These are phyloP conservation scores for Symphodus melops DNA, from an alignment of 2,113 vertebrate species.

Conservation along the genomic window DNA sequence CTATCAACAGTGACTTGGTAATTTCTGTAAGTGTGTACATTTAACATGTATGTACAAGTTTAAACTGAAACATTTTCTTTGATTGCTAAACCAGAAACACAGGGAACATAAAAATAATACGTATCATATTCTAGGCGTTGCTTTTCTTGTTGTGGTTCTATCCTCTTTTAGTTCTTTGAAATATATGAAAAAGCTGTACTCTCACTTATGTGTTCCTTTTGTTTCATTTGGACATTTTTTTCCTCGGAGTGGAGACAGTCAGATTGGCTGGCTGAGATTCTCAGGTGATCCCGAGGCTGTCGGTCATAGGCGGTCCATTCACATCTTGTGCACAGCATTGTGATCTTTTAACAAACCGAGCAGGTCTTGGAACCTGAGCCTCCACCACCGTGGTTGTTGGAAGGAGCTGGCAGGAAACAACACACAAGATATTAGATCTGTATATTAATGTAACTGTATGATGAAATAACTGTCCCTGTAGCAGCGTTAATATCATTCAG, in stretches of 20 bases:
- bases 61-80: neutral
- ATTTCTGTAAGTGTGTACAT: neutral
- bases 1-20: no score
- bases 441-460: no score
- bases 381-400: constrained; percentile 53
- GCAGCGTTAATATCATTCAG: no score
- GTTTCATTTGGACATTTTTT: constrained; percentile 1
- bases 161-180: neutral
- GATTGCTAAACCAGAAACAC: neutral
- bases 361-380: constrained; percentile 82
- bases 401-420: constrained; percentile 43
- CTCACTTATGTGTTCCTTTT: neutral
- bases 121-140: no score
- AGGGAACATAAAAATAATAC: neutral
- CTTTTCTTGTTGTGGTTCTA: no score
- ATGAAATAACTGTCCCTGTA: no score
- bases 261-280: constrained; percentile 2
- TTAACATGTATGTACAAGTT: constrained; percentile 26
- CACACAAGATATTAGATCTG: neutral
- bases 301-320: neutral
- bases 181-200: neutral
- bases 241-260: neutral
- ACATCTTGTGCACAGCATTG: constrained; percentile 3
- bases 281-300: constrained; percentile 12
- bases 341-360: constrained; percentile 72